Percentiles rank a stretch among this genome's conserved stretches.
Evolutionary conservation across 2,888 invertebrate species (phyloP).

Genomic region (Stenchaetothrips biformis): DNA sequence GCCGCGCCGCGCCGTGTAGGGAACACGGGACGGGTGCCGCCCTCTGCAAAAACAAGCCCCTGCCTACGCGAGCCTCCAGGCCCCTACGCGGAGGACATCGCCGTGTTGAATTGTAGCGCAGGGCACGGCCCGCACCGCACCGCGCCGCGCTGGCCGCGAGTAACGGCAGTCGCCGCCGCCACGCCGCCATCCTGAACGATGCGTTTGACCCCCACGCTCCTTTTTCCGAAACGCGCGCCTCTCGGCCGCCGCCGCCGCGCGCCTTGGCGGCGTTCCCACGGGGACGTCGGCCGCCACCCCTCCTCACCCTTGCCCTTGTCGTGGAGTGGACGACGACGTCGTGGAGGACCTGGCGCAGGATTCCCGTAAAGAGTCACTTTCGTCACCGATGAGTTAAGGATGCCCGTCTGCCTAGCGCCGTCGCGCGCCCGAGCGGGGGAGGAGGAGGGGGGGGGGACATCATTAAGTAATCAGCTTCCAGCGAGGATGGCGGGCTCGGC

Average conservation of each 20-base stretch:
- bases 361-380: not conserved
- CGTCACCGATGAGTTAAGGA: not conserved
- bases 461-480: slow-evolving; percentile 5
- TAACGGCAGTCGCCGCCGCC: too few relatives aligned
- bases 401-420: not conserved
- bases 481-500: not conserved
- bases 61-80: not conserved
- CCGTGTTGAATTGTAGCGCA: not conserved
- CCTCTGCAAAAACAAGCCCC: not conserved
- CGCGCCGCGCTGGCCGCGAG: too few relatives aligned
- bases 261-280: not conserved
- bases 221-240: too few relatives aligned
- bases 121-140: not conserved
- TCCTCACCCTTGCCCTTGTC: not conserved
- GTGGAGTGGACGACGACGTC: too few relatives aligned
- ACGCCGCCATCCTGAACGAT: too few relatives aligned
- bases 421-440: too few relatives aligned
- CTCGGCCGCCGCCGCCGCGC: too few relatives aligned
- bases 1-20: not conserved
- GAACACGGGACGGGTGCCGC: not conserved
- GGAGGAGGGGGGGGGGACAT: not conserved
- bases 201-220: too few relatives aligned
- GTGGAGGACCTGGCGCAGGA: too few relatives aligned
- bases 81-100: not conserved
- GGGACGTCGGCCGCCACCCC: not conserved